Base-by-base conservation (phyloP, 2,113 vertebrate genomes). In the Chaenogobius annularis region DNA sequence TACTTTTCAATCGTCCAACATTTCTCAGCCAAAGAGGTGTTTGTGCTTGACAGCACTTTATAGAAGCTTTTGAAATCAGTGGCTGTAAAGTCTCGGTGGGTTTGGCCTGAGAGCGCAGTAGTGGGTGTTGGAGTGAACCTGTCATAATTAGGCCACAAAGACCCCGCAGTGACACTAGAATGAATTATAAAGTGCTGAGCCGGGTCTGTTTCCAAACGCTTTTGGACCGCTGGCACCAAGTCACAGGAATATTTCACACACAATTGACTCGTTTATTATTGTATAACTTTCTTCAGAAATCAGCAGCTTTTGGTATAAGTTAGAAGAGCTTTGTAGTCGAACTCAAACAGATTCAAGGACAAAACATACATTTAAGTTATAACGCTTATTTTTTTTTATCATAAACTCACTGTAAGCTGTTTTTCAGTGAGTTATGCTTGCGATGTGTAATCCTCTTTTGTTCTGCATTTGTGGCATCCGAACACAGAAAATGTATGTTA, bases 61-160 rank as follows among this genome's bases (percentile, higher is more conserved):
- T 20, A 26, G 55, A 47, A 72, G 26, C 15, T 44, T 23, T 62
- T 74, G 23, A 66, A 46, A 67, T n/a, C 61, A 11, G 26, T 4
- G 40, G 46, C 12, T 5, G 10, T 37, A 15, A n/a, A 58, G 23
- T 43, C 26, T 69, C 26, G n/a, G 50, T 44, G 59, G 56, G 72
- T 73, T 19, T 83, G 73, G 10, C 52, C 14, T 50, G 63, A 44
- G 62, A 31, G 13, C 62, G 62, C 61, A 43, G 15, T 62, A 52
- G 17, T 62, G 77, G 12, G 19, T 70, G 6, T 58, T 23, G 65
- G 50, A 35, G 26, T 50, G 37, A 76, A 78, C 71, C 22, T 79
- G 59, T 74, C 54, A 62, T 63, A 77, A 78, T 74, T 72, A 79
- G 73, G 66, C 66, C 26, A 76, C 58, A 68, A 77, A 70, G 17